Conservation (phyloP, 2,113 vertebrate species). For the Dissostichus mawsoni region DNA sequence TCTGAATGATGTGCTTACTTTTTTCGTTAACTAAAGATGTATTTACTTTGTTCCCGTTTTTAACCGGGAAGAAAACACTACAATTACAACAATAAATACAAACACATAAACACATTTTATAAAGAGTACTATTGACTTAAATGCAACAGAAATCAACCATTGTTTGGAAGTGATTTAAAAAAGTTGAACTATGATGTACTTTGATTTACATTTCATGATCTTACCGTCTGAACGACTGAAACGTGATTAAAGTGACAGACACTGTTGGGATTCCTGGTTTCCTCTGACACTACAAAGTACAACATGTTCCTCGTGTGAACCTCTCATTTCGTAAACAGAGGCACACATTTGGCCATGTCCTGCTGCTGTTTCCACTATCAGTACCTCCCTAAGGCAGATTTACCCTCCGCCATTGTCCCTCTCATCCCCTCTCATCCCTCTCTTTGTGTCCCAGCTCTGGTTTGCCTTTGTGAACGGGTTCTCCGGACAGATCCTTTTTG, state of each 20-base stretch:
- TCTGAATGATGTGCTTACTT: background rate
- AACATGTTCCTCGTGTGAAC: background rate
- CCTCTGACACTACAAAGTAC: background rate
- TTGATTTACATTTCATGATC: background rate
- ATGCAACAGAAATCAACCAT: background rate
- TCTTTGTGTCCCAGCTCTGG: constrained; percentile 93
- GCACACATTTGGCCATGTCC: background rate
- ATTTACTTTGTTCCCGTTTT: background rate
- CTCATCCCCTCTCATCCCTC: constrained; percentile 75
- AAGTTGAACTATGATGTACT: background rate
- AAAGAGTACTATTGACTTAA: background rate
- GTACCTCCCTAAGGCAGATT: constrained; percentile 46
- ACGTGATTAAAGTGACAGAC: background rate
- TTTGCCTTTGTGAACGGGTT: constrained; percentile 99
- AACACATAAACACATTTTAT: background rate
- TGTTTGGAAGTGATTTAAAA: background rate
- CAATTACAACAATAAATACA: background rate
- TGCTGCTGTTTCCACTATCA: constrained; percentile 43
- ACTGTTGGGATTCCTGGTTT: background rate
- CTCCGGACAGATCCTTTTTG: constrained; percentile 99
- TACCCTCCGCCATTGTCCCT: constrained; percentile 38
- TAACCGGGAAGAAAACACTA: background rate
- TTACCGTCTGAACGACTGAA: background rate
- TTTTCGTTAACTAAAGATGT: background rate
- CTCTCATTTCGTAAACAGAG: background rate